Evolutionary conservation across 2,888 invertebrate genomes (phyloP).

Genomic region (Myopa testacea): DNA sequence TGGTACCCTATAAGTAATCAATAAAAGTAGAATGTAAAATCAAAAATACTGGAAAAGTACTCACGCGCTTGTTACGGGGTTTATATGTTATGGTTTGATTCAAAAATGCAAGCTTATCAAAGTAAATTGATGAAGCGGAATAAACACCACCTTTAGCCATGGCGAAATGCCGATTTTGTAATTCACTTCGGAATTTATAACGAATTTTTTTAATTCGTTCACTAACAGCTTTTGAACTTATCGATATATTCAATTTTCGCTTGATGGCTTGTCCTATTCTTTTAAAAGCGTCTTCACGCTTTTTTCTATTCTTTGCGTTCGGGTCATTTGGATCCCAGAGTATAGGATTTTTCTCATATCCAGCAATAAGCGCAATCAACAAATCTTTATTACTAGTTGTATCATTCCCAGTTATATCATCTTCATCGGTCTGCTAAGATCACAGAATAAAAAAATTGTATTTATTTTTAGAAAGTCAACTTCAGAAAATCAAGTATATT

Average conservation of each 20-base stretch:
- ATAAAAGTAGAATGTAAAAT: background rate
- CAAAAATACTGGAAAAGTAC: background rate
- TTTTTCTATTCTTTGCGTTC: conserved; percentile 28
- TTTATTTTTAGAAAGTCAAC: background rate
- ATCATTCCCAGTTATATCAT: background rate
- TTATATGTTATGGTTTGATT: conserved; percentile 40
- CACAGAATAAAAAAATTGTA: background rate
- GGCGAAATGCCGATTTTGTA: conserved; percentile 12
- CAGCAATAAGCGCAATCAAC: conserved; percentile 27
- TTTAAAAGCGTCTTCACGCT: conserved; percentile 32
- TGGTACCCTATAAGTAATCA: conserved; percentile 35
- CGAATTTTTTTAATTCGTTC: conserved; percentile 33
- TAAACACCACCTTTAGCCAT: conserved; percentile 14
- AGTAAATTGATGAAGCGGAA: conserved; percentile 54
- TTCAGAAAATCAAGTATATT: no score
- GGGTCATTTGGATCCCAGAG: conserved; percentile 35
- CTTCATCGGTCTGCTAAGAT: background rate
- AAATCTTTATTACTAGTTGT: conserved; percentile 21
- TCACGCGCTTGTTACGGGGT: conserved; percentile 40
- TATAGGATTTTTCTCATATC: conserved; percentile 30
- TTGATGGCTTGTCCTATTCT: conserved; percentile 28
- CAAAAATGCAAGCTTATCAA: conserved; percentile 57
- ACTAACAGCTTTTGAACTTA: conserved; percentile 27
- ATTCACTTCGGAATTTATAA: conserved; percentile 35
- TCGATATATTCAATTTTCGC: conserved; percentile 20